Evolutionary conservation across 2,888 invertebrate species (phyloP).

Genomic region (Villa cingulata): DNA sequence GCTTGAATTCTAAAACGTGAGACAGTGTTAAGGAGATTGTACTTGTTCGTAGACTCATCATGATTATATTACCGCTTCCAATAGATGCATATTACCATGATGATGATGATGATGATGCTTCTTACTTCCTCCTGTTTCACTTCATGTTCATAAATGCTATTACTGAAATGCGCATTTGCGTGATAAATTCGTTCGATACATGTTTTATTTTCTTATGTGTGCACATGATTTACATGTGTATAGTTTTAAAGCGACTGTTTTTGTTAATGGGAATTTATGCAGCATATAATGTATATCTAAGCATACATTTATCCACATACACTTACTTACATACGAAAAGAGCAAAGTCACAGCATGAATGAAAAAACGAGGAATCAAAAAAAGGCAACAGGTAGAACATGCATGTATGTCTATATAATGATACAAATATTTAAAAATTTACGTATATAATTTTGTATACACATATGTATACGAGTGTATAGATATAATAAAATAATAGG

Average conservation of each 20-base stretch:
- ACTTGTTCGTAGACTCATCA: background rate
- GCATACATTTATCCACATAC: too few relatives aligned
- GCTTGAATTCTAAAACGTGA: too few relatives aligned
- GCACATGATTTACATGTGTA: too few relatives aligned
- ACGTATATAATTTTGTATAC: too few relatives aligned
- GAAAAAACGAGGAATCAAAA: background rate
- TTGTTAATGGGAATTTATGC: background rate
- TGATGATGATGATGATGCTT: slow-evolving; percentile 2
- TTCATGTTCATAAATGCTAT: slow-evolving; percentile 2
- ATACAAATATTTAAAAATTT: too few relatives aligned
- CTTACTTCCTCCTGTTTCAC: slow-evolving; percentile 1
- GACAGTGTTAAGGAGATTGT: too few relatives aligned
- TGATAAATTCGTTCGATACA: slow-evolving; percentile 1
- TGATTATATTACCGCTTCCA: too few relatives aligned
- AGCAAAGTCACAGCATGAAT: slow-evolving; percentile 3
- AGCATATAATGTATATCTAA: too few relatives aligned
- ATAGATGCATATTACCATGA: background rate
- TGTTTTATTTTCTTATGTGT: background rate
- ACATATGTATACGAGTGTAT: background rate
- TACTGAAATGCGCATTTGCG: slow-evolving; percentile 6
- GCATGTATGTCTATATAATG: background rate
- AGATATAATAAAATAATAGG: background rate
- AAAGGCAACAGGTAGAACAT: slow-evolving; percentile 9
- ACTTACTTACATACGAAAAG: too few relatives aligned
- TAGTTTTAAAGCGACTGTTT: background rate